Evolutionary conservation across 2,797 vertebrate genomes (phyloP), one percentile per base, ranked within the genome.

Genomic region (Ciconia nigra): DNA sequence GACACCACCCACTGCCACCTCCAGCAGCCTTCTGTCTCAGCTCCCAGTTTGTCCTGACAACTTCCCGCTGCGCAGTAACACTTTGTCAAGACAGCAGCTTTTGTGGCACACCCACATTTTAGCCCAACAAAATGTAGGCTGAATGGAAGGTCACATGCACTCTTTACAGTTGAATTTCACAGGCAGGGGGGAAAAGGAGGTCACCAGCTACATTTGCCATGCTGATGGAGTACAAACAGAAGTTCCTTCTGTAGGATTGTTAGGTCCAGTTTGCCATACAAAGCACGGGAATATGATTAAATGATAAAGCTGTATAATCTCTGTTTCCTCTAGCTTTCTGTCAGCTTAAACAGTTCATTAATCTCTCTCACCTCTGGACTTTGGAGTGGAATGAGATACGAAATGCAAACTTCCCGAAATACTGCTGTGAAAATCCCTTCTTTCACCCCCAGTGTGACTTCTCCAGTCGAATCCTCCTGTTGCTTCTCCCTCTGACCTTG

Each of bases 141-240:
- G 69, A 51, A 35, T 7, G 1, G 31, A 37, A 76, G 37, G 49
- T 72, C 77, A 28, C 24, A 0, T 28, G 42, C 33, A 37, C 25
- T 59, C 14, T 65, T 77, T 57, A 24, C 35, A 73, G 33, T 0
- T 61, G 61, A 55, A 41, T 76, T 69, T 65, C 46, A 58, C 41
- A 25, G 54, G 58, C 42, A 25, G 1, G 0, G 33, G 29, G 54
- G 15, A 7, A 82, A 89, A 89, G 57, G 55, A 81, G 57, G 29
- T 47, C n/a, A 49, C 25, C 2, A 2, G 59, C 47, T 65, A 15
- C 0, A 0, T 74, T 85, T 65, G 51, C 46, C 0, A 0, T 49
- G 49, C 54, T 85, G 35, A 29, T 58, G 58, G 9, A 88, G 52
- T 39, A 54, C 35, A 73, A 91, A n/a, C 29, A 55, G 5, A 65